Percentiles rank a stretch among this genome's conserved stretches.
These are phyloP conservation scores for Maccullochella peelii DNA, from an alignment of 2,113 vertebrate genomes.

Conservation along the genomic window DNA sequence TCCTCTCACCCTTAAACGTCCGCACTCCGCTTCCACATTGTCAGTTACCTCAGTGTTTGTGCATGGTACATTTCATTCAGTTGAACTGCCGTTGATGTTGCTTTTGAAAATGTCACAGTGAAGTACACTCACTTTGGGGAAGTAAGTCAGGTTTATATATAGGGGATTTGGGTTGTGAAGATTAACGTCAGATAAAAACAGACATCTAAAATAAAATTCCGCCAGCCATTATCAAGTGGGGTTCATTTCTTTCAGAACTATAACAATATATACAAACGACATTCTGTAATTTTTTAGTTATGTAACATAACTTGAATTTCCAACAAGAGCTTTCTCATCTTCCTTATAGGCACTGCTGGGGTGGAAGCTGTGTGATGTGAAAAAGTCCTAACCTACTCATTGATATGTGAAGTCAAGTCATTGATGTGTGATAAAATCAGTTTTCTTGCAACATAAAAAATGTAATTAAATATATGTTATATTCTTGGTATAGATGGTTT, in stretches of 20 bases:
- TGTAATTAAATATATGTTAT: background rate
- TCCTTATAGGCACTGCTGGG: slow-evolving; percentile 6
- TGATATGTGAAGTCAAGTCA: slow-evolving; percentile 33
- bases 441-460: slow-evolving; percentile 18
- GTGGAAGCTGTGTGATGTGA: slow-evolving; percentile 26
- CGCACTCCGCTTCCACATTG: slow-evolving; percentile 24
- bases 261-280: background rate
- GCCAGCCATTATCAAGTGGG: background rate
- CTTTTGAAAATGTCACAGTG: slow-evolving; percentile 60
- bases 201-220: background rate
- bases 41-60: slow-evolving; percentile 13
- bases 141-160: slow-evolving; percentile 5
- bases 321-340: slow-evolving; percentile 28
- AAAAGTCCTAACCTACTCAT: slow-evolving; percentile 7
- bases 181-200: background rate
- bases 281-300: slow-evolving; percentile 2
- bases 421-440: slow-evolving; percentile 29
- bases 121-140: slow-evolving; percentile 1
- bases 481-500: background rate
- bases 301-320: slow-evolving; percentile 13
- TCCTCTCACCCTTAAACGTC: slow-evolving; percentile 57
- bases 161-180: background rate
- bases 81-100: slow-evolving; percentile 30
- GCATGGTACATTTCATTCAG: slow-evolving; percentile 46
- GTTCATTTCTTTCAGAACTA: background rate